Evolutionary conservation across 2,888 invertebrate species (phyloP).

Genomic region (Dyspetes luteomarginatus): DNA sequence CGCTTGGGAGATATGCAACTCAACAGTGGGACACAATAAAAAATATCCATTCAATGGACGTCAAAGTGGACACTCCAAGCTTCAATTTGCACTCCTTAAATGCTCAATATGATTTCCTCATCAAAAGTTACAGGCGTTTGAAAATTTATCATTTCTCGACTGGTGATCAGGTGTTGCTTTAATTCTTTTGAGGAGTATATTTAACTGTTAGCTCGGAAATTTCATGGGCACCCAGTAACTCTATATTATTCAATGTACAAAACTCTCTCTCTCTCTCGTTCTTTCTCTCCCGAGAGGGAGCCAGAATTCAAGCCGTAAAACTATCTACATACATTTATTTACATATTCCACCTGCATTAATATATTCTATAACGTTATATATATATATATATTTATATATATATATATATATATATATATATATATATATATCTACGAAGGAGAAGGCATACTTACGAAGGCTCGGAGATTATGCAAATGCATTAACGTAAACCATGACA

Average conservation of each 20-base stretch:
- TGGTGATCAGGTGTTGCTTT: no score
- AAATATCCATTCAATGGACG: no score
- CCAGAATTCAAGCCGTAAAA: conserved; percentile 62
- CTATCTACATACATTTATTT: conserved; percentile 58
- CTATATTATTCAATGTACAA: conserved; percentile 39
- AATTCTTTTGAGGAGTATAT: no score
- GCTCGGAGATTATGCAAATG: conserved; percentile 70
- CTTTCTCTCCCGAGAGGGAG: background rate
- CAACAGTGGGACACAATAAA: no score
- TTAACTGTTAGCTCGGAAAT: conserved; percentile 28
- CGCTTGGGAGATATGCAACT: no score
- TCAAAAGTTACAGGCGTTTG: no score
- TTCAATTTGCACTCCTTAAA: no score
- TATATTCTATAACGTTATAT: conserved; percentile 40
- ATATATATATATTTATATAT: conserved; percentile 39
- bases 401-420: conserved; percentile 27
- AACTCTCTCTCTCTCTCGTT: background rate
- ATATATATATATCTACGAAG: no score
- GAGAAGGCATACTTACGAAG: conserved; percentile 61
- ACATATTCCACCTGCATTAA: conserved; percentile 40
- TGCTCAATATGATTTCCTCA: no score
- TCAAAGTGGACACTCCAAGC: no score
- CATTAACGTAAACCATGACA: conserved; percentile 69
- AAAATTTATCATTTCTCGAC: no score
- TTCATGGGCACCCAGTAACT: conserved; percentile 11